Evolutionary conservation across 2,113 vertebrate genomes (phyloP).

Genomic region (Phalacrocorax brasilianus): DNA sequence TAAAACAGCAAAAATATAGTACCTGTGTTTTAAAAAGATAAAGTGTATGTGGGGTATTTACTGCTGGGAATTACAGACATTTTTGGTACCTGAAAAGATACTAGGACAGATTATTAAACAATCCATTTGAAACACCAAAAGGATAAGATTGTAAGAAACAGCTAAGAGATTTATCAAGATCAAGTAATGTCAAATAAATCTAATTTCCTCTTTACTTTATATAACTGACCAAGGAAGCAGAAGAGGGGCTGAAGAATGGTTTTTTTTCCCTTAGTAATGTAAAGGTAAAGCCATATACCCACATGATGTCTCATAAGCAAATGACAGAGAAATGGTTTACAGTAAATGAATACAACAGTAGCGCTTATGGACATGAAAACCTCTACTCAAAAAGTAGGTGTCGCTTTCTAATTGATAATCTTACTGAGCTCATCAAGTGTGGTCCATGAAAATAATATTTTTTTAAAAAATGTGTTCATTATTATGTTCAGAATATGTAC

Average conservation of each 20-base stretch:
- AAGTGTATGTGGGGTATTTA: background rate
- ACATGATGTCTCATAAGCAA: background rate
- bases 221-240: background rate
- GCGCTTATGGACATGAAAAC: fast-evolving
- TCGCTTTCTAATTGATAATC: background rate
- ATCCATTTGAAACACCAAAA: background rate
- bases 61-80: background rate
- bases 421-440: background rate
- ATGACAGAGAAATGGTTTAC: background rate
- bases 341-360: background rate
- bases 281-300: background rate
- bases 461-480: background rate
- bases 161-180: background rate
- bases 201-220: background rate
- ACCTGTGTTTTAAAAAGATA: background rate
- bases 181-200: background rate
- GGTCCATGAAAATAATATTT: background rate
- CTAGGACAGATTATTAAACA: background rate
- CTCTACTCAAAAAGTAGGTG: background rate
- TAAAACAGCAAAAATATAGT: background rate
- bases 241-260: background rate
- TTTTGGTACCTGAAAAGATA: background rate
- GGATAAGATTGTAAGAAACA: background rate
- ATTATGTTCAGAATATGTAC: background rate
- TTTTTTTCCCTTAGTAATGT: background rate